phyloP scores from a whole-genome alignment of 1,140 invertebrate species.

The Vanessa tameamea region DNA sequence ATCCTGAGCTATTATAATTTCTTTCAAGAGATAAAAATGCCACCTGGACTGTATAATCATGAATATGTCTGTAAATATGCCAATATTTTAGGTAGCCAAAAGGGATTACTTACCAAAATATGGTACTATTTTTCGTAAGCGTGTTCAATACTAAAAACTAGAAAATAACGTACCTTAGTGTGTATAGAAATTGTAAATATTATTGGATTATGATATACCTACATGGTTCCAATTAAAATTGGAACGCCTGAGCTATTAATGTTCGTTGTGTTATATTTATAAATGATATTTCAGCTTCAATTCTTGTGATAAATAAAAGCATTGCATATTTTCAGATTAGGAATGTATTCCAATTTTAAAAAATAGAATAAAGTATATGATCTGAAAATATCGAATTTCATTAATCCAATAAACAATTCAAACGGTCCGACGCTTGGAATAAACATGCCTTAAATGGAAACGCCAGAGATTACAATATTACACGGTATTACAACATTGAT shows the following conservation, averaged over 20 bases:
- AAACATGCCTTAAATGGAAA: constrained; percentile 27
- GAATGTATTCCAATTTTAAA: background rate
- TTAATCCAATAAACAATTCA: constrained; percentile 10
- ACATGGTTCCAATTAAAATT: background rate
- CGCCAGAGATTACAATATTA: constrained; percentile 27
- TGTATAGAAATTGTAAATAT: background rate
- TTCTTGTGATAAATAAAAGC: background rate
- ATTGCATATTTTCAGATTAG: too few species aligned
- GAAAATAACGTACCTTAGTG: background rate
- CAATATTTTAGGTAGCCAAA: too few species aligned
- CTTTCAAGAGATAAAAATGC: too few species aligned
- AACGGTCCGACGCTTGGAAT: background rate
- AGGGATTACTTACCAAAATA: too few species aligned
- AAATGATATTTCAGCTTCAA: background rate
- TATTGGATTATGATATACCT: background rate
- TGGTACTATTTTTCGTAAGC: too few species aligned
- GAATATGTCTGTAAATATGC: too few species aligned
- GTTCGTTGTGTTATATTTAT: background rate
- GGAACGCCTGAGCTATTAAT: background rate
- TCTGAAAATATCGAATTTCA: background rate
- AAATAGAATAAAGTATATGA: background rate
- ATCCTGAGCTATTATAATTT: too few species aligned
- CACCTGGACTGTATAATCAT: too few species aligned
- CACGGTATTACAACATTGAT: constrained; percentile 27
- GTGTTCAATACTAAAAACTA: too few species aligned